Conservation (phyloP, 2,113 vertebrate genomes). For the Hemiprocne comata region DNA sequence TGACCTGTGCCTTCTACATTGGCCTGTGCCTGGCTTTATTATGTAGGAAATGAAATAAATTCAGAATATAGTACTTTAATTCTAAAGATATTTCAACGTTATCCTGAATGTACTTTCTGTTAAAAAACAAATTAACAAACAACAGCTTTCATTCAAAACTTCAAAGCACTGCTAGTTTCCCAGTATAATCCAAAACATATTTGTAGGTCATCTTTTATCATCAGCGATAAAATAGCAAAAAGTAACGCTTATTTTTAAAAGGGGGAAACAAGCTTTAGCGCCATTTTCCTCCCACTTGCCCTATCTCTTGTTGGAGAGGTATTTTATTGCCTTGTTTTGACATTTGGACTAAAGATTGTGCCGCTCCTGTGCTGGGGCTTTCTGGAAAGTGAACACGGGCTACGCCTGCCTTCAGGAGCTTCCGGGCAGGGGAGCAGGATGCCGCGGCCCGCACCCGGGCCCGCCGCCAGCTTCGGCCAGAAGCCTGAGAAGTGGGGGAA, state of each 20-base stretch:
- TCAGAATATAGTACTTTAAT: not conserved
- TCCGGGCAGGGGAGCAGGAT: no score
- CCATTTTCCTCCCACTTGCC: not conserved
- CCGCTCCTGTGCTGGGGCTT: not conserved
- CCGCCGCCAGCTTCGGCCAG: not conserved
- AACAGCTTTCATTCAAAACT: not conserved
- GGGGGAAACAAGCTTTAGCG: not conserved
- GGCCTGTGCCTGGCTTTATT: not conserved
- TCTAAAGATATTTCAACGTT: not conserved
- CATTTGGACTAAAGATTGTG: not conserved
- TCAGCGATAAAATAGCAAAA: not conserved
- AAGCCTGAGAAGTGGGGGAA: not conserved
- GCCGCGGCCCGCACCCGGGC: not conserved
- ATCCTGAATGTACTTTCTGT: not conserved
- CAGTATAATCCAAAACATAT: rapidly evolving
- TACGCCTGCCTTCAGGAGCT: not conserved
- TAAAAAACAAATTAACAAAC: no score
- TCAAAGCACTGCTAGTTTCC: not conserved
- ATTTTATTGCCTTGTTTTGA: not conserved
- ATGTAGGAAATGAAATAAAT: not conserved
- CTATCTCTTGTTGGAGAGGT: not conserved
- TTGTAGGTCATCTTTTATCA: not conserved
- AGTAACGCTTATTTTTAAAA: not conserved
- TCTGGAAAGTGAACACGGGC: not conserved
- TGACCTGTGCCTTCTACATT: constrained; percentile 3